Evolutionary conservation across 2,888 invertebrate genomes (phyloP), one percentile per base, ranked within the genome.

Genomic region (Resseliella maxima): DNA sequence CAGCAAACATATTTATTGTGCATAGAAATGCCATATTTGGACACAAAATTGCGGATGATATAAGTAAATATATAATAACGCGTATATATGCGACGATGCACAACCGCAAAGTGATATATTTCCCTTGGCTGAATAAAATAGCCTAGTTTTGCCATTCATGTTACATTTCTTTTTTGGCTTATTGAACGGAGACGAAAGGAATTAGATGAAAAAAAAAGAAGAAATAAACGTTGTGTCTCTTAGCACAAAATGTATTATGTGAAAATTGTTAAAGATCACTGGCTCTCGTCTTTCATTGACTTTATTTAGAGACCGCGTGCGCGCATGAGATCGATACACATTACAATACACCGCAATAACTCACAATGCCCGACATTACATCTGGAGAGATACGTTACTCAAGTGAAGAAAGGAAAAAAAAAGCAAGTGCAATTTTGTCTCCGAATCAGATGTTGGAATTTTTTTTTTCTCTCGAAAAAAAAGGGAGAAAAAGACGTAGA

Each of bases 211-310:
- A 50, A 50, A 18, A 2, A n/a, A 59, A 2, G 24, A 24, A 2
- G 24, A 59, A n/a, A 59, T 24, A 5, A 41, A 41, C 8, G 18
- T 18, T 12, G 31, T 72, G 72, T 72, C 72, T 27, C 72, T 15
- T 18, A 5, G 72, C 27, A n/a, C n/a, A 72, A 72, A 31, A 72
- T 72, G 31, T 72, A 72, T 72, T 72, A 72, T 72, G 72, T 72
- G 72, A 72, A 72, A 72, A 72, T 72, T 72, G 72, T 72, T 72
- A 72, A 72, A 72, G 72, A 72, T 72, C 72, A 72, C 72, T 72
- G 72, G 72, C 72, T 72, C 72, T 72, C 72, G n/a, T 12, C 35
- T 72, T 35, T 72, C 31, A 72, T 35, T 72, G 72, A 72, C 72
- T 72, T 31, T 72, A 72, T 72, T 72, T 15, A 72, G 72, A 31